Conservation (phyloP, 2,888 invertebrate genomes). For the Galerucella pusilla region DNA sequence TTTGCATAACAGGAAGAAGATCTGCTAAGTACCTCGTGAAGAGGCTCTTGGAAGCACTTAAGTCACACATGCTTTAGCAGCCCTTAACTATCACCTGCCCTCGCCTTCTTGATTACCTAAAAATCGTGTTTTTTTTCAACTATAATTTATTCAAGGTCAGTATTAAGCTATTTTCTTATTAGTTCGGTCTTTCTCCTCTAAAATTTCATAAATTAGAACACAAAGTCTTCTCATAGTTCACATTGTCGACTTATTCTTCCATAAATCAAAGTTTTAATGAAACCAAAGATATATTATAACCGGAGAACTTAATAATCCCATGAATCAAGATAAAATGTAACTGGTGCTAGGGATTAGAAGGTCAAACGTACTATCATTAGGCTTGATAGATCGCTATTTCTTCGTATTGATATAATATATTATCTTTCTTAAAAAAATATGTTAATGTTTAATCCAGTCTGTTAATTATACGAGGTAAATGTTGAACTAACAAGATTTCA, state of each 20-base stretch:
- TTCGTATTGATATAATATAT: background rate
- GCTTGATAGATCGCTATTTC: slow-evolving; percentile 10
- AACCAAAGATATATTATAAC: background rate
- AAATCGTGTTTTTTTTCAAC: no score
- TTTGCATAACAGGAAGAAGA: no score
- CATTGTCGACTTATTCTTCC: background rate
- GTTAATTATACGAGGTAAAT: no score
- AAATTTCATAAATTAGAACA: background rate
- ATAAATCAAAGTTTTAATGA: slow-evolving; percentile 12
- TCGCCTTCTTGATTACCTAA: no score
- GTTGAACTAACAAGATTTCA: no score
- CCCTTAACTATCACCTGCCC: no score
- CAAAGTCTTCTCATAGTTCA: background rate
- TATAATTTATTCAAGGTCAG: no score
- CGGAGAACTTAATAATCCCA: background rate
- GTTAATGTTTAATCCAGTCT: background rate
- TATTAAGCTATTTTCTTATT: background rate
- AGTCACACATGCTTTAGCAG: no score
- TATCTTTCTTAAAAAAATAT: background rate
- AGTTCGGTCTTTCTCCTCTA: background rate
- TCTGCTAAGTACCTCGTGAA: no score
- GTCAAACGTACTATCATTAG: slow-evolving; percentile 15
- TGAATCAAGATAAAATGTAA: slow-evolving; percentile 25
- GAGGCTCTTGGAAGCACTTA: no score
- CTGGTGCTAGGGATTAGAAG: slow-evolving; percentile 18